Evolutionary conservation across 2,888 invertebrate genomes (phyloP).

Genomic region (Lamellibrachia columna): DNA sequence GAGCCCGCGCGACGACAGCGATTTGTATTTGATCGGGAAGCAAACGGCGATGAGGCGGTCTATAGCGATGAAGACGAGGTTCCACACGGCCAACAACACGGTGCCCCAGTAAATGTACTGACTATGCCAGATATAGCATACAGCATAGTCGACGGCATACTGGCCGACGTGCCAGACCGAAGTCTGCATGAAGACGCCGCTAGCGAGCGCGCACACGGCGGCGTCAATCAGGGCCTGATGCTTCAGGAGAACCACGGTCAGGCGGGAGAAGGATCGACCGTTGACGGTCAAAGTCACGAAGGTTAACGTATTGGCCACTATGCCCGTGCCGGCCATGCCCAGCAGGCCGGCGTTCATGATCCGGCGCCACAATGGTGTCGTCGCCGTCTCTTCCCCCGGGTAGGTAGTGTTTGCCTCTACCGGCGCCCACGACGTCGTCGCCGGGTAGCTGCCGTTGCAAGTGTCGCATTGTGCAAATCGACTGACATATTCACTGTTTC

Average conservation of each 20-base stretch:
- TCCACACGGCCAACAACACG: slow-evolving; percentile 17
- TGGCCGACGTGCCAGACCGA: not conserved
- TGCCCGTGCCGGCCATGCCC: not conserved
- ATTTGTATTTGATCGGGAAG: not conserved
- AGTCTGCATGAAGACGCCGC: slow-evolving; percentile 8
- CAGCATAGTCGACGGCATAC: not conserved
- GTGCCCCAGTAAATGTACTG: slow-evolving; percentile 19
- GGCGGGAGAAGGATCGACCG: not conserved
- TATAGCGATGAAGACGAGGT: slow-evolving; percentile 17
- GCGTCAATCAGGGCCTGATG: slow-evolving; percentile 13
- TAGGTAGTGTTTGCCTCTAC: not conserved
- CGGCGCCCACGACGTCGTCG: not conserved
- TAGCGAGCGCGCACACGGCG: not conserved
- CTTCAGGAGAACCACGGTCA: not conserved
- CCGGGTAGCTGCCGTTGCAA: not conserved
- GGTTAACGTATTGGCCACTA: not conserved
- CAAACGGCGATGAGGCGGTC: slow-evolving; percentile 19
- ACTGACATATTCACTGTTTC: not conserved
- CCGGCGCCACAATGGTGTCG: not conserved
- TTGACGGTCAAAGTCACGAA: not conserved
- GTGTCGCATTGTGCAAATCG: not conserved
- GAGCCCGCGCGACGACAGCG: not conserved
- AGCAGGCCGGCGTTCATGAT: not conserved
- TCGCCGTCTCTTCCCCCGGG: not conserved
- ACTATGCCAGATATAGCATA: not conserved